Evolutionary conservation across 2,888 invertebrate genomes (phyloP).

Genomic region (Theristus sp.): DNA sequence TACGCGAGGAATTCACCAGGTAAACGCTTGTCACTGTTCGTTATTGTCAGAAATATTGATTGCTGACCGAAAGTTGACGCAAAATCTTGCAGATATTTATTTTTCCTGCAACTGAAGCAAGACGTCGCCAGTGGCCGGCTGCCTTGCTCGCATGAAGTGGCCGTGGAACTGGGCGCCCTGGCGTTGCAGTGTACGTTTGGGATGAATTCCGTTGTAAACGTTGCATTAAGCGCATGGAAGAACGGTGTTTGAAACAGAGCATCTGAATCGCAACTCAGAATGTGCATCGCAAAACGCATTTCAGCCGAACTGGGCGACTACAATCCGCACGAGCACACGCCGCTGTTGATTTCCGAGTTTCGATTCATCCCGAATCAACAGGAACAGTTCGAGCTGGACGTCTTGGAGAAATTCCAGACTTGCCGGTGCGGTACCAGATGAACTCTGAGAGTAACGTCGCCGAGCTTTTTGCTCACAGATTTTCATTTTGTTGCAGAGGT

Average conservation of each 20-base stretch:
- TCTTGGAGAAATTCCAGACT: slow-evolving; percentile 65
- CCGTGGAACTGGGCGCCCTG: slow-evolving; percentile 71
- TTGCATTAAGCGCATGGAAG: too few species aligned
- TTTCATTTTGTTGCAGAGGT: slow-evolving; percentile 45
- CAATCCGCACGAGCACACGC: slow-evolving; percentile 70
- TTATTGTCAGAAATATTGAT: neutral
- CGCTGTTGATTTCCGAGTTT: slow-evolving; percentile 94
- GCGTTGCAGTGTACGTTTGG: slow-evolving; percentile 64
- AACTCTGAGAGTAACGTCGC: too few species aligned
- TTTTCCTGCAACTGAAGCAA: slow-evolving; percentile 87
- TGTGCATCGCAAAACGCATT: too few species aligned
- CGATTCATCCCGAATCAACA: slow-evolving; percentile 82
- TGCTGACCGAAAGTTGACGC: neutral
- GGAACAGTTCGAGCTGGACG: slow-evolving; percentile 83
- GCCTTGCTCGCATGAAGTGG: slow-evolving; percentile 65
- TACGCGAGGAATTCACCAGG: slow-evolving; percentile 87
- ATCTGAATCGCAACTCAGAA: too few species aligned
- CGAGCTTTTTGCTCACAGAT: too few species aligned
- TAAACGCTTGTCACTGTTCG: slow-evolving; percentile 17
- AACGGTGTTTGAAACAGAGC: too few species aligned
- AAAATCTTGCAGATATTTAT: slow-evolving; percentile 52
- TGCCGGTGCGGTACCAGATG: slow-evolving; percentile 12
- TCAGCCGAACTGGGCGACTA: slow-evolving; percentile 90
- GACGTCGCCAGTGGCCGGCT: slow-evolving; percentile 78
- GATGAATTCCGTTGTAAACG: neutral